Conservation (phyloP, 2,888 invertebrate genomes). For the Quadroppia sp. region DNA sequence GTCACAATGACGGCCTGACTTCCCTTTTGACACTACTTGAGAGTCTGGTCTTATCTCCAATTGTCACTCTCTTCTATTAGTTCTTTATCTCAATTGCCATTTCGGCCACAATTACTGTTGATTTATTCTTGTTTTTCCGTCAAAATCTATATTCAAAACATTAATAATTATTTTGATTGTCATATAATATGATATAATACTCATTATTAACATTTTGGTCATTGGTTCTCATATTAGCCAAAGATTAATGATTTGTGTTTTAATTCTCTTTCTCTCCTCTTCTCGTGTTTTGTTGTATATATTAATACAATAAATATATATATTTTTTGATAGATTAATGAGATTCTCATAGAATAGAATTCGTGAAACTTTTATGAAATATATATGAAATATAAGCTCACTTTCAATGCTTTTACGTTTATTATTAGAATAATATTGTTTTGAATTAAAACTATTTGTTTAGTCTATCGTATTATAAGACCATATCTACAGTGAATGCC, state of each 20-base stretch:
- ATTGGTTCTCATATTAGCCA: conserved; percentile 25
- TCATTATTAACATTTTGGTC: conserved; percentile 29
- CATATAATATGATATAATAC: conserved; percentile 2
- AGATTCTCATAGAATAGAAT: background rate
- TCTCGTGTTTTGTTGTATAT: background rate
- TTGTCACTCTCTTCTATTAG: background rate
- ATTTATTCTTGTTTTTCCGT: conserved; percentile 14
- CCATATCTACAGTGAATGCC: no score
- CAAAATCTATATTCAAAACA: conserved; percentile 14
- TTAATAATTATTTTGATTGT: background rate
- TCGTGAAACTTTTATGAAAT: conserved; percentile 16
- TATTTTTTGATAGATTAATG: conserved; percentile 15
- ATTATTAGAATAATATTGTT: background rate
- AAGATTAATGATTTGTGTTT: conserved; percentile 1
- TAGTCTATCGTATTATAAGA: conserved; percentile 7
- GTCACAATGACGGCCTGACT: background rate
- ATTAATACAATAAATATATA: background rate
- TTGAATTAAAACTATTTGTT: background rate
- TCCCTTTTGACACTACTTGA: background rate
- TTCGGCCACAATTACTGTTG: background rate
- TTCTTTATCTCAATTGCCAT: background rate
- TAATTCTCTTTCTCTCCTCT: background rate
- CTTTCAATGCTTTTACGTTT: background rate
- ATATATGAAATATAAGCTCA: background rate
- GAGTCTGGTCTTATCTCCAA: background rate